Conservation (phyloP, 2,113 vertebrate species). For the Esox niger region DNA sequence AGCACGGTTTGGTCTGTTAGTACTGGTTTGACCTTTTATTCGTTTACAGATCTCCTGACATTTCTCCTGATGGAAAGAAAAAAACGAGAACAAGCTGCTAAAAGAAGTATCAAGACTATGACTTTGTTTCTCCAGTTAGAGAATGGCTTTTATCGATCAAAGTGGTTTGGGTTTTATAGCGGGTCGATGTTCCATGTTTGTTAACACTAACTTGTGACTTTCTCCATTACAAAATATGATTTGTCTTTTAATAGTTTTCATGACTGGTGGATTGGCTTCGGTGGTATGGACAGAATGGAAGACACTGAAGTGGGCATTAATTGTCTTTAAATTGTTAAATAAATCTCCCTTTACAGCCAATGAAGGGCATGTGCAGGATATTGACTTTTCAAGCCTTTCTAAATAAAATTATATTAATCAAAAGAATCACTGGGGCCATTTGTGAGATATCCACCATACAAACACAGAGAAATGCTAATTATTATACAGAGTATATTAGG, state of each 20-base stretch:
- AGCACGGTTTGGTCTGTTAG: constrained; percentile 72
- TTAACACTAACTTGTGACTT: constrained; percentile 65
- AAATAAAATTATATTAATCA: too few relatives aligned
- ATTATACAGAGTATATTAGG: too few relatives aligned
- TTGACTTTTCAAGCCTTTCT: too few relatives aligned
- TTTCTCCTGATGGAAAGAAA: constrained; percentile 66
- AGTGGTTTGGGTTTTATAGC: constrained; percentile 49
- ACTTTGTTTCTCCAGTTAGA: constrained; percentile 55
- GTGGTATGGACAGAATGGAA: too few relatives aligned
- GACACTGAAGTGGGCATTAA: too few relatives aligned
- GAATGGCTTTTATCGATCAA: constrained; percentile 74
- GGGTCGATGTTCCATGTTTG: constrained; percentile 69
- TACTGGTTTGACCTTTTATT: constrained; percentile 71
- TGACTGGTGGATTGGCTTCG: background rate
- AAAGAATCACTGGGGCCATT: too few relatives aligned
- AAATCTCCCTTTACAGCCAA: too few relatives aligned
- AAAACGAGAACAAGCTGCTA: constrained; percentile 56
- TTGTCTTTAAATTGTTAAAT: too few relatives aligned
- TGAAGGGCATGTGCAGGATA: too few relatives aligned
- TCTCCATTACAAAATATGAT: constrained; percentile 50
- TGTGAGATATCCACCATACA: too few relatives aligned
- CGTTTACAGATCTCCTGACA: constrained; percentile 64
- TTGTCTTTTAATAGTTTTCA: constrained; percentile 58
- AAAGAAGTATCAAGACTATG: constrained; percentile 57
- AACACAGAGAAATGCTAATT: too few relatives aligned